Base-by-base conservation (phyloP, 2,797 vertebrate species). In the Calcarius lapponicus region DNA sequence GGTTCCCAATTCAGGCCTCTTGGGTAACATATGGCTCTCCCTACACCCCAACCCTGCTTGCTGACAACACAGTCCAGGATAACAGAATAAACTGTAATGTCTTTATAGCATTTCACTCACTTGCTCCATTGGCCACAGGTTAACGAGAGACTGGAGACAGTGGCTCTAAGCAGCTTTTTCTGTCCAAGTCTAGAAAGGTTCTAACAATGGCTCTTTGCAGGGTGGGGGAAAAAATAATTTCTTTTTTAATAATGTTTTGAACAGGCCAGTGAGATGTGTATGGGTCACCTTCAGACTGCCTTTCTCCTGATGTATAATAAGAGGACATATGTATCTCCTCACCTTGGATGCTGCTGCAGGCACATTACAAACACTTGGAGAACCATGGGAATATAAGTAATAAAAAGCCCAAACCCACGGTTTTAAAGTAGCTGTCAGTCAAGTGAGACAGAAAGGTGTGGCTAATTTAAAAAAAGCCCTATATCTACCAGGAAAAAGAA, bases 1-100 rank as follows among this genome's bases (percentile, higher is more conserved):
- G 76, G 82, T 13, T 96, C 92, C 92, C 70, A 84, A 0, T 54
- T 47, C 65, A 90, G 82, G 80, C 80, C 86, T 86, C 93, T 75
- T 3, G 0, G 76, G 5, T 88, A 92, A 83, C 92, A 95, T 74
- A 92, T 48, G 90, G 91, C 82, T 58, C 82, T 75, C 80, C 70
- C 58, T 51, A 6, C 1, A 4, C 90, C 84, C 66, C 90, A 88
- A 20, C 80, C 85, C 80, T 36, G 72, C 91, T 86, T 67, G 89
- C 82, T 95, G 94, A 95, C 90, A 96, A n/a, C 91, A 95, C 57
- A 34, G 73, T 3, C 75, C 85, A 40, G 61, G 69, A 61, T 78
- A 91, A 94, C 65, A 47, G 53, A 73, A 76, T 71, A 57, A 81
- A 84, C 80, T 29, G 21, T 58, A 86, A 91, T 31, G 66, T 43